These are phyloP conservation scores for Caenorhabditis sp. DNA, from an alignment of 2,888 invertebrate genomes.

Conservation along the genomic window DNA sequence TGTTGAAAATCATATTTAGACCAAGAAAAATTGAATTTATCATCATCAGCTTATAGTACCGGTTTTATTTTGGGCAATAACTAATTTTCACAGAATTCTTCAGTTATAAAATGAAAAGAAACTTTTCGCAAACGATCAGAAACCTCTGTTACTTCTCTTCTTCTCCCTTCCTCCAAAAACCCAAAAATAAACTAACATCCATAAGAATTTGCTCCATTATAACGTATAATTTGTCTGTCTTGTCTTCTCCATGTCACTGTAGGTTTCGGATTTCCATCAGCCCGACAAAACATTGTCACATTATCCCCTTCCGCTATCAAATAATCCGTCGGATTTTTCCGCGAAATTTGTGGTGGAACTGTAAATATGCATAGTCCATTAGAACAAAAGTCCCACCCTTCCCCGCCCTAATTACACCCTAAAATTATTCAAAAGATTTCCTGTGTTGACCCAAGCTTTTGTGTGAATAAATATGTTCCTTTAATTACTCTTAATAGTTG, in stretches of 20 bases:
- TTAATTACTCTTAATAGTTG: not conserved
- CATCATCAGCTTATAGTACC: too few species aligned
- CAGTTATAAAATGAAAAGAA: too few species aligned
- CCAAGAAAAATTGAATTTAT: too few species aligned
- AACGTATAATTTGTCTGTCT: slow-evolving; percentile 69
- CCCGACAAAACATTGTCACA: slow-evolving; percentile 69
- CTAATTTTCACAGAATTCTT: too few species aligned
- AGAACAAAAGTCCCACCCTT: too few species aligned
- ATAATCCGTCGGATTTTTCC: slow-evolving; percentile 89
- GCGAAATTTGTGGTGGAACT: slow-evolving; percentile 93
- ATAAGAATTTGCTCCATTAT: slow-evolving; percentile 68
- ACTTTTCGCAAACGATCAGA: too few species aligned
- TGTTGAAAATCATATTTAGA: too few species aligned
- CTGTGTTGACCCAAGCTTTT: slow-evolving; percentile 2
- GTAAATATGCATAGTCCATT: slow-evolving; percentile 66
- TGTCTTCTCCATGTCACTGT: slow-evolving; percentile 68
- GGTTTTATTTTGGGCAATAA: too few species aligned
- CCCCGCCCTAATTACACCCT: not conserved
- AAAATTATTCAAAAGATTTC: not conserved
- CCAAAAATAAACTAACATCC: slow-evolving; percentile 57
- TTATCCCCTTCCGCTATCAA: slow-evolving; percentile 76
- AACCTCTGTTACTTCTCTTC: too few species aligned
- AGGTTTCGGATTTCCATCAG: slow-evolving; percentile 69
- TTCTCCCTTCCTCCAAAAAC: not conserved
- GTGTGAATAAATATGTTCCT: too few species aligned